Percentiles rank a stretch among this genome's conserved stretches.
Conservation (phyloP, 2,797 vertebrate genomes). For the Channallabes apus region DNA sequence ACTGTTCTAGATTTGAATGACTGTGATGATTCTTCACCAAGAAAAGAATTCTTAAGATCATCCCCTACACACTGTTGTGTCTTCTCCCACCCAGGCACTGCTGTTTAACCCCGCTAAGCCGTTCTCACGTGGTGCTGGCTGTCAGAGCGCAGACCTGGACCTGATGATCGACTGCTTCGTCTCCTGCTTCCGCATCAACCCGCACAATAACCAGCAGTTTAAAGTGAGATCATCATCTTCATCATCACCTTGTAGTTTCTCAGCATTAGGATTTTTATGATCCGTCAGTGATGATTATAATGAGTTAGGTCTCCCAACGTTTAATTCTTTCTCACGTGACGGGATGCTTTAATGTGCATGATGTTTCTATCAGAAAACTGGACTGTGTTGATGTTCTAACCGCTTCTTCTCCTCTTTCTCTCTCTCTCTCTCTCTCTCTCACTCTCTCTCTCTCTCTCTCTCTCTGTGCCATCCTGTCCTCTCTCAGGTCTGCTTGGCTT, state of each 20-base stretch:
- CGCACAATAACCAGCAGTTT: constrained; percentile 98
- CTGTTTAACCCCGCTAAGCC: constrained; percentile 97
- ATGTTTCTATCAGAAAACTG: neutral
- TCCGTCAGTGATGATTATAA: no score
- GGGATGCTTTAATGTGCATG: neutral
- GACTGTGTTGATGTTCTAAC: neutral
- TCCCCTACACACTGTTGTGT: neutral
- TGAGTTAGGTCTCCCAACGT: neutral
- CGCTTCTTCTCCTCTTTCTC: neutral
- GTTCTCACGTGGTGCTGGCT: constrained; percentile 89
- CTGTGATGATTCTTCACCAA: no score
- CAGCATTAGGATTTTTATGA: neutral
- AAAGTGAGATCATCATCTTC: constrained; percentile 71
- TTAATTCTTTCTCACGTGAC: neutral
- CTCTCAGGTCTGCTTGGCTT: constrained; percentile 89
- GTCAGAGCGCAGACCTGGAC: constrained; percentile 94
- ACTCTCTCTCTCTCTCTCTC: neutral
- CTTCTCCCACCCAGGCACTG: constrained; percentile 76
- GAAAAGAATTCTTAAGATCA: no score
- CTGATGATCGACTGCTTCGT: constrained; percentile 99
- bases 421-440: no score
- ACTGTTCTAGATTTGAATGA: no score
- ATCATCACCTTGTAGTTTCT: constrained; percentile 54
- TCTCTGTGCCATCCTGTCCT: neutral
- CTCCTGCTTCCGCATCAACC: constrained; percentile 97